Conservation (phyloP, 2,113 vertebrate genomes). For the Zingel zingel region DNA sequence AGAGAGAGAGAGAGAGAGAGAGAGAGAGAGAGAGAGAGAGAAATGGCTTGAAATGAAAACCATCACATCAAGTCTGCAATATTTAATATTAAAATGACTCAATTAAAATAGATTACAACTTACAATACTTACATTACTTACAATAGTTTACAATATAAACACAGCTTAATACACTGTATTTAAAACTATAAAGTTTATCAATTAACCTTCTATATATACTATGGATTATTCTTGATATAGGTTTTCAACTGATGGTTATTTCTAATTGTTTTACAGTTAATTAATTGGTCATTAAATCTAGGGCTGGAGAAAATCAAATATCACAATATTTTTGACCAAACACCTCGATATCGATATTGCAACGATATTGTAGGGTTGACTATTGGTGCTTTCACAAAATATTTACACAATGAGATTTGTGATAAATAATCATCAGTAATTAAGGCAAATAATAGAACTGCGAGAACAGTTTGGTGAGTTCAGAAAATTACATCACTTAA, state of each 20-base stretch:
- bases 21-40: conserved; percentile 14
- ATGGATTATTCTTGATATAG: background rate
- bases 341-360: too few relatives aligned
- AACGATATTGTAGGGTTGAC: too few relatives aligned
- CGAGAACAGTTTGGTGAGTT: too few relatives aligned
- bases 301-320: too few relatives aligned
- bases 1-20: conserved; percentile 2
- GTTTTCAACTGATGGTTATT: background rate
- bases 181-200: background rate
- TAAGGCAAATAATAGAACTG: too few relatives aligned
- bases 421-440: too few relatives aligned
- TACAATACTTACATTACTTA: too few relatives aligned
- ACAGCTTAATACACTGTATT: background rate
- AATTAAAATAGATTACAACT: background rate
- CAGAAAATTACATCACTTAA: too few relatives aligned
- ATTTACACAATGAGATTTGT: too few relatives aligned
- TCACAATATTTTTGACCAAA: too few relatives aligned
- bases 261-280: background rate
- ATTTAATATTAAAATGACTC: background rate
- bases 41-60: conserved; percentile 16
- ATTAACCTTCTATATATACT: background rate
- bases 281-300: background rate
- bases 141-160: background rate
- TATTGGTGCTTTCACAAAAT: too few relatives aligned
- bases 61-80: background rate